A percentile compares a stretch with the other conserved stretches of the same genome.
These are phyloP conservation scores for Megaleporinus macrocephalus DNA, from an alignment of 2,113 vertebrate species.

Conservation along the genomic window DNA sequence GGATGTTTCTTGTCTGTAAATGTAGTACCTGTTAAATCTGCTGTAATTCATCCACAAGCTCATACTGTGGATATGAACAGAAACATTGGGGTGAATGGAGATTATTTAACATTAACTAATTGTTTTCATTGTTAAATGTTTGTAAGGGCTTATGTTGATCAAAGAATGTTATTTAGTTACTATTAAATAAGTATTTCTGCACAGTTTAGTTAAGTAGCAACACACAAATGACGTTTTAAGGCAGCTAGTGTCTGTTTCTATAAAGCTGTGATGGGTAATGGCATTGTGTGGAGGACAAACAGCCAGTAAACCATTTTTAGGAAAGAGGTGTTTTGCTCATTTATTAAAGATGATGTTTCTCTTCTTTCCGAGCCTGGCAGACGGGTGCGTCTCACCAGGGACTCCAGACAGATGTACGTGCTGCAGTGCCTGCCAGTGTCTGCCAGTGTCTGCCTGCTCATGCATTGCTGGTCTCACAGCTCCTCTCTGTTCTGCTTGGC, in stretches of 20 bases:
- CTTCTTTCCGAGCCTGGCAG: background rate
- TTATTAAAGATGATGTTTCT: conserved; percentile 24
- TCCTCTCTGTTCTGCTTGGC: background rate
- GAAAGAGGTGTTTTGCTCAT: conserved; percentile 1
- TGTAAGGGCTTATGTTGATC: background rate
- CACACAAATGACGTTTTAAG: background rate
- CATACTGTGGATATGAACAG: background rate
- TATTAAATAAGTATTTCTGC: background rate
- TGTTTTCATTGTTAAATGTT: background rate
- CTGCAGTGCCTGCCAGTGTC: background rate
- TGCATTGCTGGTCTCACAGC: background rate
- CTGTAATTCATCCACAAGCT: background rate
- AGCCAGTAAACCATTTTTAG: background rate
- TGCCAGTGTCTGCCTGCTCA: background rate
- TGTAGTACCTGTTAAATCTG: background rate
- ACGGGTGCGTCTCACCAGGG: background rate
- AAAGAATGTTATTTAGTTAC: background rate
- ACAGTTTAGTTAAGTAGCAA: background rate
- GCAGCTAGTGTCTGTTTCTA: background rate
- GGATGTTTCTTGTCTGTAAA: background rate
- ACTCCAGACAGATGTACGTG: background rate
- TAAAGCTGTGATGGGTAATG: background rate
- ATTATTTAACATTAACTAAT: background rate
- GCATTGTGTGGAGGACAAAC: too few relatives aligned
- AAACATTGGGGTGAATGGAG: background rate